These are phyloP conservation scores for Lissocephala sabroskyi DNA, from an alignment of 2,888 invertebrate species.

Conservation along the genomic window DNA sequence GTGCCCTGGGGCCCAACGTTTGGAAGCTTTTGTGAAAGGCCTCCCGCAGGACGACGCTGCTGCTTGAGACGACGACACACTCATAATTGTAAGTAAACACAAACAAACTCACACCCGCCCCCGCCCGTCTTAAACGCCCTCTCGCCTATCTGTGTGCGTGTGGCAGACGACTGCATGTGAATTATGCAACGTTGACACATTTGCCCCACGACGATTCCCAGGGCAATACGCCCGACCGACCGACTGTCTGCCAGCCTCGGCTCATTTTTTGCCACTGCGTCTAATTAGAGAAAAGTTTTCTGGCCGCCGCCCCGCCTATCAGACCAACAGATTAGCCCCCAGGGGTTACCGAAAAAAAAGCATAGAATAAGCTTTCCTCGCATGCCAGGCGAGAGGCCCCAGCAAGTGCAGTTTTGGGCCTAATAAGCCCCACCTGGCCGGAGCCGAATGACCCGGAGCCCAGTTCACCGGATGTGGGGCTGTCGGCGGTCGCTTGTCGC, in stretches of 20 bases:
- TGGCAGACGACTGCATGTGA: background rate
- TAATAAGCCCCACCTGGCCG: constrained; percentile 59
- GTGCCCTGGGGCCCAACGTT: too few species aligned
- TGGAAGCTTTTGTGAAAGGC: constrained; percentile 4
- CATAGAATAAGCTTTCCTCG: background rate
- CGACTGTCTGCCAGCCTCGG: too few species aligned
- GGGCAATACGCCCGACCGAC: too few species aligned
- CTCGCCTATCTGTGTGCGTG: background rate
- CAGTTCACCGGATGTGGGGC: too few species aligned
- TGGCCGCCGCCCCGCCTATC: background rate
- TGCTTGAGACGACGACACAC: constrained; percentile 58
- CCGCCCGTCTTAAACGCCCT: background rate
- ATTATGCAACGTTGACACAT: constrained; percentile 14
- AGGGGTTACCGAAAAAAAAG: constrained; percentile 10
- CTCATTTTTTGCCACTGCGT: constrained; percentile 15
- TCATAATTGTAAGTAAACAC: constrained; percentile 63
- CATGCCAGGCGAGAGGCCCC: background rate
- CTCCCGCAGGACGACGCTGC: constrained; percentile 18
- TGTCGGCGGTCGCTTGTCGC: constrained; percentile 27
- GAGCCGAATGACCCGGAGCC: too few species aligned
- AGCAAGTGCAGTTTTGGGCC: constrained; percentile 18
- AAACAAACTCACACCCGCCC: constrained; percentile 21
- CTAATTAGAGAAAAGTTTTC: constrained; percentile 30
- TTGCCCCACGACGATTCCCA: background rate
- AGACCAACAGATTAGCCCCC: constrained; percentile 11